Conservation (phyloP, 2,888 invertebrate species). For the Dorcus hopei region DNA sequence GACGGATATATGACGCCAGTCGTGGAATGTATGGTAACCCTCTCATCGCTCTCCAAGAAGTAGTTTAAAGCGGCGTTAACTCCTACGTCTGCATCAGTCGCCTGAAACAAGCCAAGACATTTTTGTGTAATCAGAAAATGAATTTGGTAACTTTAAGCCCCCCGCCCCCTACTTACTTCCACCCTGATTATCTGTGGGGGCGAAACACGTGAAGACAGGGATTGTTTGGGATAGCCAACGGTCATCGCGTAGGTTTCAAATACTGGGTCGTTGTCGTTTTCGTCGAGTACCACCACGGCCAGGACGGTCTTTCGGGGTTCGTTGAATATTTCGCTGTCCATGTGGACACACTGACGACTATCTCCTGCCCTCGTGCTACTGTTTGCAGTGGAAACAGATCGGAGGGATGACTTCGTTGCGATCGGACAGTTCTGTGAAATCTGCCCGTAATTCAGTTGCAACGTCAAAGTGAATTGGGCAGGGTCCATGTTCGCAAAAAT, state of each 20-base stretch:
- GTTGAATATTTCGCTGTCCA: constrained; percentile 31
- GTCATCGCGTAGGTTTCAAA: constrained; percentile 49
- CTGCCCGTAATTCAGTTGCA: not conserved
- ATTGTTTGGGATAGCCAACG: constrained; percentile 51
- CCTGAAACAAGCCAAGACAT: constrained; percentile 6
- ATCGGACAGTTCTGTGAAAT: too few species aligned
- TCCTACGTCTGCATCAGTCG: constrained; percentile 58
- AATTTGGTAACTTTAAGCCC: not conserved
- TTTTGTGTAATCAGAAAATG: not conserved
- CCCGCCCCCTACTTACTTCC: constrained; percentile 10
- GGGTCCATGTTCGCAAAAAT: constrained; percentile 5
- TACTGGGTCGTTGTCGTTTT: constrained; percentile 55
- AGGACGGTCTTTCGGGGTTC: constrained; percentile 49
- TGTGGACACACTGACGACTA: constrained; percentile 44
- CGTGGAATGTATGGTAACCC: constrained; percentile 55
- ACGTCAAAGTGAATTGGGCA: constrained; percentile 8
- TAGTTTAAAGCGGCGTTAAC: constrained; percentile 55
- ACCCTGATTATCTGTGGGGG: constrained; percentile 50
- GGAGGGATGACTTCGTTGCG: too few species aligned
- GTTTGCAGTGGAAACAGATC: not conserved
- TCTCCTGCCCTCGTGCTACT: not conserved
- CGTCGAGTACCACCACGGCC: constrained; percentile 54
- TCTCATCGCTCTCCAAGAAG: constrained; percentile 37
- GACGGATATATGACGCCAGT: constrained; percentile 59
- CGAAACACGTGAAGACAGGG: constrained; percentile 46